Conservation (phyloP, 2,888 invertebrate species). For the Pristionchus exspectatus region DNA sequence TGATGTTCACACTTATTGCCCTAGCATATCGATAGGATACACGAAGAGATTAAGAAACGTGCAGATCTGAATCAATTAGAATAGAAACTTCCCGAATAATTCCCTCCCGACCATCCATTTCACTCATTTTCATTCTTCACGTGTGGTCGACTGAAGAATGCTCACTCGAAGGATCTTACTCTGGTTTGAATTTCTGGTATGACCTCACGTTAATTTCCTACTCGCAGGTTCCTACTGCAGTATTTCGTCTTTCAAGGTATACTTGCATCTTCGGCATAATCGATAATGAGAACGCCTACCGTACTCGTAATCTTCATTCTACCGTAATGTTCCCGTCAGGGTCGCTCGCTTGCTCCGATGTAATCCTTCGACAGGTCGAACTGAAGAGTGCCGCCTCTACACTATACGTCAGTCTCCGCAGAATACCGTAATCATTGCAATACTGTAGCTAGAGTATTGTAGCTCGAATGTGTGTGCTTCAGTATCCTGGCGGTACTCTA, state of each 20-base stretch:
- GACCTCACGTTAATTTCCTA: not conserved
- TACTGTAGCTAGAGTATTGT: too few species aligned
- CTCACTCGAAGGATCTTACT: not conserved
- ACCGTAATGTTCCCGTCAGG: conserved; percentile 18
- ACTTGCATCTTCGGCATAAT: not conserved
- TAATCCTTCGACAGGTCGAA: not conserved
- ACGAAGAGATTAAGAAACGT: too few species aligned
- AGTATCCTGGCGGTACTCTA: not conserved
- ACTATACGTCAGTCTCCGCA: not conserved
- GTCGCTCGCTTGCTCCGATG: not conserved
- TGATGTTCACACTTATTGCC: too few species aligned
- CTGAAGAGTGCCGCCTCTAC: not conserved
- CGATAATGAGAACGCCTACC: not conserved
- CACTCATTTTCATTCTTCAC: not conserved
- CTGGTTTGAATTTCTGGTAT: not conserved
- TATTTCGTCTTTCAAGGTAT: not conserved
- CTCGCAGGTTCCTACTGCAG: conserved; percentile 5
- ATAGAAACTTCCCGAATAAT: not conserved
- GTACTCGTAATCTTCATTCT: not conserved
- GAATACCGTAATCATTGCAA: not conserved
- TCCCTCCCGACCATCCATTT: not conserved
- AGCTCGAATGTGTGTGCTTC: not conserved
- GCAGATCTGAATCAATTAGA: not conserved
- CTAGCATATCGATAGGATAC: too few species aligned
- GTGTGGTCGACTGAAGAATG: conserved; percentile 22